Evolutionary conservation across 2,797 vertebrate genomes (phyloP), one percentile per base, ranked within the genome.

Genomic region (Tarsius wallacei): DNA sequence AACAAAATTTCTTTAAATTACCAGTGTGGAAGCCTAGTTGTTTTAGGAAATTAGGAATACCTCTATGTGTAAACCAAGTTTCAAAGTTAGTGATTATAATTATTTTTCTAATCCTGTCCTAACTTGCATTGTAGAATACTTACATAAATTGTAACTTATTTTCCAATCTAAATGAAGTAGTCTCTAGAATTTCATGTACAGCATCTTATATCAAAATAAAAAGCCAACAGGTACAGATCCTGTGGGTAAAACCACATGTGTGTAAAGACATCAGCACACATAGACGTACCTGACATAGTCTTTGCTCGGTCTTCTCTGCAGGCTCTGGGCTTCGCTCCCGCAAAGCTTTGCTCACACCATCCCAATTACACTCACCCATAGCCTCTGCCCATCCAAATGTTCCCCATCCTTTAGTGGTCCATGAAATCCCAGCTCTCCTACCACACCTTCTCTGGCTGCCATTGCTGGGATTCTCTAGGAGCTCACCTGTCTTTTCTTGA

Each of bases 181-280:
- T 68, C 31, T 80, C 76, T 89, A 64, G 36, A 94, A 76, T 76
- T 70, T 84, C 7, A 82, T 21, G 78, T 15, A 9, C 31, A 74
- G 21, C 77, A 85, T 53, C 51, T 70, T 74, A 64, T 81, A 28
- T 36, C 15, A 71, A 84, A 91, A 74, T 96, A 17, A 83, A 83
- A 96, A 59, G 53, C 2, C 59, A 64, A 16, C 5, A 83, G 84
- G 17, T 36, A 49, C 2, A n/a, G 68, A 61, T 63, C 14, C 26
- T 16, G 42, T 57, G 63, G 2, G 22, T 82, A 77, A 90, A 66
- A 59, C 3, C 51, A 49, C 12, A 80, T 26, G 19, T 86, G 85
- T 91, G 16, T 51, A 73, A 83, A 11, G 53, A n/a, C 24, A 59
- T n/a, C 36, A 89, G 49, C 73, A 55, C 17, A 71, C 28, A 36